phyloP scores from a whole-genome alignment of 1,140 invertebrate genomes.

The Heterodera schachtii region DNA sequence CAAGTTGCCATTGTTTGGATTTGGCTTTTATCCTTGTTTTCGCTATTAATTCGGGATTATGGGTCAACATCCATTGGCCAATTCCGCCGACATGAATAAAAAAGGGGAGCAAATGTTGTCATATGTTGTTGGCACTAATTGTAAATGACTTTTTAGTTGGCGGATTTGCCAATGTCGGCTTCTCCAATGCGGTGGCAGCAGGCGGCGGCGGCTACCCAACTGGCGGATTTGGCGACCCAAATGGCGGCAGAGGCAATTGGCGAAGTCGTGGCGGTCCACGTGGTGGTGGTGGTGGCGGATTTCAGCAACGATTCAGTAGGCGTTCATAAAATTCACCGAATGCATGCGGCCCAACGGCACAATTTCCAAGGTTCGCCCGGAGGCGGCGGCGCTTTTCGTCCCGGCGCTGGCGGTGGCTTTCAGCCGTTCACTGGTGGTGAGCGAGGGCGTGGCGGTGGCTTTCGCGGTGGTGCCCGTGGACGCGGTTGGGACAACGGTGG shows the following conservation, averaged over 20 bases:
- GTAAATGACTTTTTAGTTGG: neutral
- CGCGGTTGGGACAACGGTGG: neutral
- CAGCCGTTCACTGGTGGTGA: neutral
- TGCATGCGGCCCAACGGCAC: neutral
- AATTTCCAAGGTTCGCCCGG: neutral
- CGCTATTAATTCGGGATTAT: too few relatives aligned
- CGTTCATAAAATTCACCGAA: too few relatives aligned
- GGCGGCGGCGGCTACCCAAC: neutral
- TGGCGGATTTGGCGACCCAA: conserved; percentile 2
- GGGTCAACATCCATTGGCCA: too few relatives aligned
- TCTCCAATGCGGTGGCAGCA: neutral
- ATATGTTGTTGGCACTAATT: too few relatives aligned
- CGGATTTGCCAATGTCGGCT: conserved; percentile 14
- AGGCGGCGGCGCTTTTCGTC: neutral
- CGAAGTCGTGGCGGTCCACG: neutral
- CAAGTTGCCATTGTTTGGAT: too few relatives aligned
- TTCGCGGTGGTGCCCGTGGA: neutral
- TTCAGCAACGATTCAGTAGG: neutral
- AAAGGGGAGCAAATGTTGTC: too few relatives aligned
- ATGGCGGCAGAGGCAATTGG: conserved; percentile 14
- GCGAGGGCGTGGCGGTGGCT: neutral
- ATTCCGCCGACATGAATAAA: too few relatives aligned
- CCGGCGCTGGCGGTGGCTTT: neutral
- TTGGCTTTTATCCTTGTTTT: too few relatives aligned
- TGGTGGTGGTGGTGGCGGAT: neutral